A percentile compares a stretch with the other conserved stretches of the same genome.
Evolutionary conservation across 1,140 invertebrate genomes (phyloP).

Genomic region (Plectrocnemia conspersa): DNA sequence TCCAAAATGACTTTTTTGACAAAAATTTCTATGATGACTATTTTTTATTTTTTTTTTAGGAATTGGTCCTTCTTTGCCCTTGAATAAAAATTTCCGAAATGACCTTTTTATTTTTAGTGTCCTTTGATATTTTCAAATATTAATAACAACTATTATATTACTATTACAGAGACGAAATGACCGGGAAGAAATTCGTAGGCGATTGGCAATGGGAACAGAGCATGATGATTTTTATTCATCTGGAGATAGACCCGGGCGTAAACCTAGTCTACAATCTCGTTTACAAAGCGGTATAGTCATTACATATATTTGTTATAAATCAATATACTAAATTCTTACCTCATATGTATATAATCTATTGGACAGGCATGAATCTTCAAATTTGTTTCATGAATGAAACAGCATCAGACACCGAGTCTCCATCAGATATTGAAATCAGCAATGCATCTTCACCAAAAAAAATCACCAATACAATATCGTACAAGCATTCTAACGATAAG

Average conservation of each 20-base stretch:
- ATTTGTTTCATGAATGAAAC: slow-evolving; percentile 95
- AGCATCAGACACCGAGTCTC: slow-evolving; percentile 75
- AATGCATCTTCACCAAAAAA: slow-evolving; percentile 29
- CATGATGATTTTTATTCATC: slow-evolving; percentile 66
- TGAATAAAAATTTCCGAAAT: too few species aligned
- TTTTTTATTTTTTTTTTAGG: slow-evolving; percentile 32
- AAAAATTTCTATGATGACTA: too few species aligned
- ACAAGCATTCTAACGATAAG: slow-evolving; percentile 8
- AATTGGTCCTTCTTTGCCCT: slow-evolving; percentile 36
- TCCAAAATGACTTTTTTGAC: too few species aligned
- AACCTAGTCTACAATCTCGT: slow-evolving; percentile 81
- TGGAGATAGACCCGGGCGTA: slow-evolving; percentile 64
- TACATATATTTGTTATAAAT: slow-evolving; percentile 12
- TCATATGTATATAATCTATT: too few species aligned
- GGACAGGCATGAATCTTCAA: slow-evolving; percentile 86
- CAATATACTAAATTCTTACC: too few species aligned
- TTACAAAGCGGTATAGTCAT: slow-evolving; percentile 80
- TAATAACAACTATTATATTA: too few species aligned
- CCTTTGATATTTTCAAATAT: too few species aligned
- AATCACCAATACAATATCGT: slow-evolving; percentile 2
- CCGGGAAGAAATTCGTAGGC: slow-evolving; percentile 83
- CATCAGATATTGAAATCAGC: slow-evolving; percentile 60
- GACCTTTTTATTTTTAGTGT: too few species aligned
- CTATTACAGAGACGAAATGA: slow-evolving; percentile 79
- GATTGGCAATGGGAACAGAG: slow-evolving; percentile 81